These are phyloP conservation scores for Serranus cabrilla DNA, from an alignment of 2,797 vertebrate species.

Conservation along the genomic window DNA sequence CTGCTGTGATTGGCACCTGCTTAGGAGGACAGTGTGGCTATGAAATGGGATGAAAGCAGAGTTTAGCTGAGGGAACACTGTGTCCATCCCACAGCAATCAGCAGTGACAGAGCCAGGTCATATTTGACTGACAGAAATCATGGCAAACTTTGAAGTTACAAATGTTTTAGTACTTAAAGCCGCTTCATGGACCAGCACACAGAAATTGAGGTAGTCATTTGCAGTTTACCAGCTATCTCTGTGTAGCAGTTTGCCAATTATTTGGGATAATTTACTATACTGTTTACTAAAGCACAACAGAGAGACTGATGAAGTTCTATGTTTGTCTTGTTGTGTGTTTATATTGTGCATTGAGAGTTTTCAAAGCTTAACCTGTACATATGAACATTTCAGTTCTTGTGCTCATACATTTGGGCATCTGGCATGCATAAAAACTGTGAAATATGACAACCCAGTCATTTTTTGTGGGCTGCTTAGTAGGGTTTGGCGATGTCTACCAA, in stretches of 20 bases:
- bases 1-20: constrained; percentile 76
- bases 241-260: background rate
- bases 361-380: no score
- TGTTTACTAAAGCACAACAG: background rate
- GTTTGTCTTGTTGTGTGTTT: background rate
- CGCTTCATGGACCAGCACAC: background rate
- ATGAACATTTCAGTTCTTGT: no score
- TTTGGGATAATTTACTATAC: background rate
- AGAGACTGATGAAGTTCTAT: background rate
- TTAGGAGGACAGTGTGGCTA: constrained; percentile 51
- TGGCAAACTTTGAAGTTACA: constrained; percentile 13
- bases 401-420: no score
- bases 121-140: constrained; percentile 19
- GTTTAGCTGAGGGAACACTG: constrained; percentile 10
- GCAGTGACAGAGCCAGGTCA: constrained; percentile 23
- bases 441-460: no score
- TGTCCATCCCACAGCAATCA: constrained; percentile 21
- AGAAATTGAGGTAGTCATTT: background rate
- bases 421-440: no score
- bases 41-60: constrained; percentile 48
- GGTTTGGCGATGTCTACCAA: no score
- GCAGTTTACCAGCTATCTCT: background rate
- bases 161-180: constrained; percentile 17
- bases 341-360: no score
- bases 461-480: no score